phyloP scores from a whole-genome alignment of 2,113 vertebrate species.

The Oxyura jamaicensis region DNA sequence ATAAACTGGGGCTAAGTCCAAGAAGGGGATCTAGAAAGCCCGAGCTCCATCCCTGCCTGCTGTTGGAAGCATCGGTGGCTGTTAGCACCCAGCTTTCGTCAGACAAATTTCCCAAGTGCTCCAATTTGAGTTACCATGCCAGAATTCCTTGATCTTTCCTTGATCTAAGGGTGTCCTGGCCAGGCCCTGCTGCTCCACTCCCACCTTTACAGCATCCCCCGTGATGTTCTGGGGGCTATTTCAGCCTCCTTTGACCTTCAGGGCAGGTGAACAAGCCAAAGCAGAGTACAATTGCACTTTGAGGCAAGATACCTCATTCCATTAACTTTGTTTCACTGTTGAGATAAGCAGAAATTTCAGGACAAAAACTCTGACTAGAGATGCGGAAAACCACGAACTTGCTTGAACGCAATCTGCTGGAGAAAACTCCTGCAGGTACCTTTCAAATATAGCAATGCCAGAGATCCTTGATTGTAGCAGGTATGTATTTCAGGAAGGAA shows the following conservation, averaged over 20 bases:
- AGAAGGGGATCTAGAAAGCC: not conserved
- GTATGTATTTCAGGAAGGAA: not conserved
- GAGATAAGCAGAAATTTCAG: not conserved
- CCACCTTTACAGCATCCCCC: accelerated
- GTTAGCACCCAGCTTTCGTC: not conserved
- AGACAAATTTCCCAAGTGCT: not conserved
- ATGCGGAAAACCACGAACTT: not conserved
- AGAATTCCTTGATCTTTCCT: not conserved
- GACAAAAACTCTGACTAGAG: not conserved
- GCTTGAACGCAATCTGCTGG: not conserved
- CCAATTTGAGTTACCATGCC: not conserved
- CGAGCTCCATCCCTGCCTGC: not conserved
- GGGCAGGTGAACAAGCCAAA: not conserved
- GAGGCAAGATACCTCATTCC: not conserved
- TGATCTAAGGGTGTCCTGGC: not conserved
- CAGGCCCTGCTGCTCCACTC: not conserved
- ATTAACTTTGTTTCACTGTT: not conserved
- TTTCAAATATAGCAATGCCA: not conserved
- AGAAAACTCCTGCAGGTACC: not conserved
- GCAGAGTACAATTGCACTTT: not conserved
- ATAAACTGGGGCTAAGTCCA: not conserved
- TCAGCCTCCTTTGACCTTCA: not conserved
- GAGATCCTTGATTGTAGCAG: not conserved
- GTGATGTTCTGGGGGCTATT: not conserved
- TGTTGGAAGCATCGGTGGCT: not conserved